Evolutionary conservation across 2,797 vertebrate species (phyloP).

Genomic region (Trichosurus vulpecula): DNA sequence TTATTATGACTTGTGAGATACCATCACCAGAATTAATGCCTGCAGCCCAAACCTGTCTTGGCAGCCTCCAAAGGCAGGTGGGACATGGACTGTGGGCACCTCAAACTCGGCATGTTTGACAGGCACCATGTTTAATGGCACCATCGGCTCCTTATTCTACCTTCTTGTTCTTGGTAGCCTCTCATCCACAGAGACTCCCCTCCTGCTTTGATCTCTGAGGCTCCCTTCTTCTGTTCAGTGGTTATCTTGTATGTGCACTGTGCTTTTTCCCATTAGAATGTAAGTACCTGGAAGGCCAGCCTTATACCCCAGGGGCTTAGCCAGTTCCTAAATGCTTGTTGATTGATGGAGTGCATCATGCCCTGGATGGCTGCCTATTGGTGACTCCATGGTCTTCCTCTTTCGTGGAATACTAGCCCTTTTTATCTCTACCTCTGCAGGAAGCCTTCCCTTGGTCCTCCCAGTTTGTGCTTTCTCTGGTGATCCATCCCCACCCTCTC

Average conservation of each 20-base stretch:
- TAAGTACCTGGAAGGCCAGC: background rate
- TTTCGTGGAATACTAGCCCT: background rate
- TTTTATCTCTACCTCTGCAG: background rate
- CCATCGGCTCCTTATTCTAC: background rate
- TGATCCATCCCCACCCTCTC: background rate
- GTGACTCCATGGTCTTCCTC: background rate
- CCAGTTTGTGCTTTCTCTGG: background rate
- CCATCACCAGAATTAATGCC: background rate
- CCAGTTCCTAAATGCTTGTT: background rate
- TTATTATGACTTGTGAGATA: background rate
- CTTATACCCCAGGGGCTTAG: background rate
- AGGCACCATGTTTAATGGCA: background rate
- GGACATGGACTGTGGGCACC: background rate
- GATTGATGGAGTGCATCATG: background rate
- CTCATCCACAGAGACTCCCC: background rate
- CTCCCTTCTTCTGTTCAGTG: background rate
- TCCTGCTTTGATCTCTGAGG: background rate
- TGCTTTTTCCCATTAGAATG: background rate
- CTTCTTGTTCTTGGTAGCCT: background rate
- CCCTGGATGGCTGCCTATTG: background rate
- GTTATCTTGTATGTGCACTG: background rate
- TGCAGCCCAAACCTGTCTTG: background rate
- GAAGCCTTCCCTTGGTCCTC: background rate
- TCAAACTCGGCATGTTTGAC: background rate
- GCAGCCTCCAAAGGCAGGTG: background rate